Percentiles rank a stretch among this genome's conserved stretches.
Evolutionary conservation across 2,113 vertebrate species (phyloP).

Genomic region (Sakesphorus luctuosus): DNA sequence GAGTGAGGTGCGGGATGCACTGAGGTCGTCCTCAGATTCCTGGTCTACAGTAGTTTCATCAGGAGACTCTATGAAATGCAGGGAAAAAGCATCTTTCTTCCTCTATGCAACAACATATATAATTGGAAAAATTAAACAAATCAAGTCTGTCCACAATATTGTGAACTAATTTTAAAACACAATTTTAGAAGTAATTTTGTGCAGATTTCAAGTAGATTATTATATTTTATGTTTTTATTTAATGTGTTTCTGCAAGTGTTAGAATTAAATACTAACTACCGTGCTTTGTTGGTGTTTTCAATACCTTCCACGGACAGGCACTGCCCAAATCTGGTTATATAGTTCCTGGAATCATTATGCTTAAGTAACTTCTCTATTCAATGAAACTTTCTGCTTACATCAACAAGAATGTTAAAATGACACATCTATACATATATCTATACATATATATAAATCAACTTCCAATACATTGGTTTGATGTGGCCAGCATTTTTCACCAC

Average conservation of each 20-base stretch:
- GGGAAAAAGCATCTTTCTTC: slow-evolving; percentile 37
- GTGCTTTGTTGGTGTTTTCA: neutral
- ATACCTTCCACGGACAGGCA: neutral
- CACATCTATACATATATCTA: neutral
- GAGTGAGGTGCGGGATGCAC: slow-evolving; percentile 85
- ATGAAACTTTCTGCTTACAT: slow-evolving; percentile 18
- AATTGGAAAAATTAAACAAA: slow-evolving; percentile 58
- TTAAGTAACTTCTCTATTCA: slow-evolving; percentile 25
- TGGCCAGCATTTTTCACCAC: neutral
- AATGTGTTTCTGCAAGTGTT: neutral
- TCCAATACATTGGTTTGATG: neutral
- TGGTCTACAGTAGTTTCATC: slow-evolving; percentile 88
- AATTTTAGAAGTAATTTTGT: neutral
- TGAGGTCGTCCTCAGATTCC: slow-evolving; percentile 95
- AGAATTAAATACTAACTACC: neutral
- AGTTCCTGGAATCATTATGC: slow-evolving; percentile 7
- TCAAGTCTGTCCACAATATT: neutral
- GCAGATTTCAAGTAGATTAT: neutral
- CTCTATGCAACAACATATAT: slow-evolving; percentile 65
- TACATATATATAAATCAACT: neutral
- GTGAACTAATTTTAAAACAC: neutral
- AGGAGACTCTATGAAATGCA: slow-evolving; percentile 83
- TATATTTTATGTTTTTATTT: neutral
- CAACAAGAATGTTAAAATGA: neutral
- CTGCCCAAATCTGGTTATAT: neutral